Evolutionary conservation across 2,113 vertebrate genomes (phyloP).

Genomic region (Ceyx cyanopectus): DNA sequence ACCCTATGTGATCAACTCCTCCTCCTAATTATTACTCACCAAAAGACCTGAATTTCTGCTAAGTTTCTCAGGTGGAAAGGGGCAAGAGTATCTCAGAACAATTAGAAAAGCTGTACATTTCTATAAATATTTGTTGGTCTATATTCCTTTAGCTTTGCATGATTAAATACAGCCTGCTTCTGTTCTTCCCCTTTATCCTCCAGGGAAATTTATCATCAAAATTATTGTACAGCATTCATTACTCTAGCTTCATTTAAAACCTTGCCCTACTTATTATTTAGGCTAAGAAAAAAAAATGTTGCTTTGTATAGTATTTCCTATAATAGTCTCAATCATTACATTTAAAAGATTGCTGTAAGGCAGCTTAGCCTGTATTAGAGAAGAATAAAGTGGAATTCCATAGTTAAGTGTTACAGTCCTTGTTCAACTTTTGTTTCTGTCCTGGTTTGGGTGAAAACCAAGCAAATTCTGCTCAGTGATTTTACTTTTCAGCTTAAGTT

Average conservation of each 20-base stretch:
- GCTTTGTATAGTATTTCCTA: constrained; percentile 65
- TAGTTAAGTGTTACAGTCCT: constrained; percentile 26
- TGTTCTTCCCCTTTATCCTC: constrained; percentile 67
- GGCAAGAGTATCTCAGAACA: not conserved
- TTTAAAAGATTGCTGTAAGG: constrained; percentile 68
- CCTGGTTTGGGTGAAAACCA: too few species aligned
- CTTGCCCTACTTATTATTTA: constrained; percentile 75
- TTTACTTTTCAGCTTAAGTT: too few species aligned
- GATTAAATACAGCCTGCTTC: constrained; percentile 67
- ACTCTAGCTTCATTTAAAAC: constrained; percentile 71
- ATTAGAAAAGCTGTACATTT: not conserved
- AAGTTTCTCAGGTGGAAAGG: constrained; percentile 28
- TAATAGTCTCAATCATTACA: constrained; percentile 69
- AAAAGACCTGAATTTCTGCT: not conserved
- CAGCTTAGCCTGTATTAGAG: constrained; percentile 59
- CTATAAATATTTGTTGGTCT: constrained; percentile 53
- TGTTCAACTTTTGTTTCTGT: constrained; percentile 45
- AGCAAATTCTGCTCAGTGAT: too few species aligned
- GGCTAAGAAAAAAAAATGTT: constrained; percentile 32
- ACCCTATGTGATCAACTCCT: constrained; percentile 31
- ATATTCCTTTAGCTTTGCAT: constrained; percentile 59
- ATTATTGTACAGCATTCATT: constrained; percentile 71
- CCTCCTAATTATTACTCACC: not conserved
- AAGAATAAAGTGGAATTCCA: constrained; percentile 37
- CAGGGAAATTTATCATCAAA: constrained; percentile 68